These are phyloP conservation scores for Tamias sibiricus DNA, from an alignment of 2,113 vertebrate genomes.

Conservation along the genomic window DNA sequence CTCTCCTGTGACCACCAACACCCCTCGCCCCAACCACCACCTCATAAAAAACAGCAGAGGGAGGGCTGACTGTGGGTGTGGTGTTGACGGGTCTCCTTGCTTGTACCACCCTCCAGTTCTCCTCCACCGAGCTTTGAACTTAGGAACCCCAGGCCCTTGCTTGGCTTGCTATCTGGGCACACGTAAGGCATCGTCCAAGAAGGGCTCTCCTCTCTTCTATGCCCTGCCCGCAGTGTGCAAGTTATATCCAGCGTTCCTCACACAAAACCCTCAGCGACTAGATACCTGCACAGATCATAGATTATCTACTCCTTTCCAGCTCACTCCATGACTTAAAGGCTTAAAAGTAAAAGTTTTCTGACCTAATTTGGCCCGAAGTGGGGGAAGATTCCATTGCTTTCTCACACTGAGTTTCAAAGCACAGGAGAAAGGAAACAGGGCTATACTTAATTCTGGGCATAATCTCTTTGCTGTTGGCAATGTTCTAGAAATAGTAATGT, in stretches of 20 bases:
- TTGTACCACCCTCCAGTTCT: fast-evolving
- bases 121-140: not conserved
- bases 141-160: no score
- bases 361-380: slow-evolving; percentile 7
- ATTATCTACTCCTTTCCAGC: not conserved
- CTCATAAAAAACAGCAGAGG: not conserved
- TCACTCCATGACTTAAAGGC: not conserved
- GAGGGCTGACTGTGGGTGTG: not conserved
- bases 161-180: not conserved
- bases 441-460: slow-evolving; percentile 11
- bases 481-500: slow-evolving; percentile 24
- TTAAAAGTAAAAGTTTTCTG: not conserved
- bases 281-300: not conserved
- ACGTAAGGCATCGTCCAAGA: not conserved
- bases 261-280: not conserved
- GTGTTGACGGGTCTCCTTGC: not conserved
- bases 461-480: slow-evolving; percentile 42
- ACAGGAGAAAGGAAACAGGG: slow-evolving; percentile 25
- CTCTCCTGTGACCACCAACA: not conserved
- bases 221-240: not conserved
- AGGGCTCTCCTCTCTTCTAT: not conserved
- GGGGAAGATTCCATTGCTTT: not conserved
- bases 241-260: not conserved
- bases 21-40: not conserved
- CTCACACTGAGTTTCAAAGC: slow-evolving; percentile 40